Percentiles rank a stretch among this genome's conserved stretches.
Evolutionary conservation across 2,888 invertebrate genomes (phyloP).

Genomic region (Sialis lutaria): DNA sequence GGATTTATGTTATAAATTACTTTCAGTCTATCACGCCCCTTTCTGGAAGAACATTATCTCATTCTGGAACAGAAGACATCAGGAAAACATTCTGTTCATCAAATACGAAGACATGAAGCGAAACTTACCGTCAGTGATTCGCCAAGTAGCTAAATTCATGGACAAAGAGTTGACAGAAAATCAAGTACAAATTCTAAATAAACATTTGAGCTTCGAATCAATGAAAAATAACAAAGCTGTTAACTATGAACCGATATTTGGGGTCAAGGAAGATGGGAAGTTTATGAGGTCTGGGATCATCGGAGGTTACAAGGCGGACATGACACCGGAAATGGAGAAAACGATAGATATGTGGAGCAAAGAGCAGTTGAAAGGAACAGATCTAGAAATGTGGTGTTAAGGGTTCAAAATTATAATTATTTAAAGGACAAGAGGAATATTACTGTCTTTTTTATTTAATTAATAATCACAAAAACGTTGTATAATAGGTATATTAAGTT

Average conservation of each 20-base stretch:
- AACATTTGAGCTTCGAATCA: slow-evolving; percentile 29
- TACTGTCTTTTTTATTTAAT: no score
- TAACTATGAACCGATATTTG: slow-evolving; percentile 22
- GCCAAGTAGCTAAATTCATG: slow-evolving; percentile 24
- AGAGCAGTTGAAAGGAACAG: slow-evolving; percentile 14
- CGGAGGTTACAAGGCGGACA: slow-evolving; percentile 15
- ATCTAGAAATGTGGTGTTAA: neutral
- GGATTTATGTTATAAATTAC: neutral
- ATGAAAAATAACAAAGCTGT: slow-evolving; percentile 33
- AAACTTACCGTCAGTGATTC: slow-evolving; percentile 26
- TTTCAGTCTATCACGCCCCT: slow-evolving; percentile 15
- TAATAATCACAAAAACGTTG: no score
- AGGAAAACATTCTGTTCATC: slow-evolving; percentile 18
- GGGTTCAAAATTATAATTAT: no score
- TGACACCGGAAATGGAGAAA: slow-evolving; percentile 12
- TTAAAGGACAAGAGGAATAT: no score
- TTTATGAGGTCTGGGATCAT: slow-evolving; percentile 17
- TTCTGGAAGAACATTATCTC: slow-evolving; percentile 19
- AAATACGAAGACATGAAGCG: slow-evolving; percentile 20
- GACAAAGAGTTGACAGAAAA: slow-evolving; percentile 20
- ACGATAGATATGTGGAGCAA: slow-evolving; percentile 20
- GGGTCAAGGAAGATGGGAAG: slow-evolving; percentile 22
- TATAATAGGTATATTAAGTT: no score
- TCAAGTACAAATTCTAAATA: slow-evolving; percentile 20
- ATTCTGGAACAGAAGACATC: slow-evolving; percentile 19